A percentile compares a stretch with the other conserved stretches of the same genome.
Conservation (phyloP, 2,113 vertebrate species). For the Channa argus region DNA sequence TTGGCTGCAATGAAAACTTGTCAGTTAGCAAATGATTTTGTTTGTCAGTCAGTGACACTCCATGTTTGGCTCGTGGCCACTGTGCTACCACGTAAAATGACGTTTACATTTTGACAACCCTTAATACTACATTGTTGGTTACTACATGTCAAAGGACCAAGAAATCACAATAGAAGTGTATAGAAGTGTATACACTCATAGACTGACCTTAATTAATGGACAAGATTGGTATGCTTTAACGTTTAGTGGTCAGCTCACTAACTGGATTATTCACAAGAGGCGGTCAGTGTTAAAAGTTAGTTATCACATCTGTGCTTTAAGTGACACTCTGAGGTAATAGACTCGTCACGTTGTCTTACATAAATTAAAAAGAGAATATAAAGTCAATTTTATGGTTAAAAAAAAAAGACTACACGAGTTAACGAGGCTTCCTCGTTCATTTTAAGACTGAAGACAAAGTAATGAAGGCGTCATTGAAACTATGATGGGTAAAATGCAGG, state of each 20-base stretch:
- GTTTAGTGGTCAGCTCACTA: constrained; percentile 10
- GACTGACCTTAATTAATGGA: constrained; percentile 12
- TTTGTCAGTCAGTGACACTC: constrained; percentile 2
- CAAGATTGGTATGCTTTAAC: constrained; percentile 1
- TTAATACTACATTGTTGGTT: neutral
- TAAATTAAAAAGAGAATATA: neutral
- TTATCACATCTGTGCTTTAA: neutral
- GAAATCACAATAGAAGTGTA: neutral
- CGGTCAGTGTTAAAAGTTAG: neutral
- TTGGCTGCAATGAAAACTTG: constrained; percentile 22
- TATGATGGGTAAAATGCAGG: neutral
- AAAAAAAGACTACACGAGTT: too few relatives aligned
- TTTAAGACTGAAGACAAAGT: neutral
- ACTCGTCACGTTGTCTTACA: constrained; percentile 3
- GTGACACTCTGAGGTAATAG: neutral
- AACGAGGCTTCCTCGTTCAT: neutral
- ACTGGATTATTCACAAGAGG: constrained; percentile 4
- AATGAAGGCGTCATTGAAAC: neutral
- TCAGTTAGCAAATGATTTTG: neutral
- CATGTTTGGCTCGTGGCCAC: constrained; percentile 6
- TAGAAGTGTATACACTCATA: too few relatives aligned
- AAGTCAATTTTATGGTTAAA: neutral
- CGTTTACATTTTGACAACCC: neutral
- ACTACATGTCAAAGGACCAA: neutral
- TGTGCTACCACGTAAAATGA: constrained; percentile 1